phyloP scores from a whole-genome alignment of 2,888 invertebrate genomes.

The Synergus laeviventris region DNA sequence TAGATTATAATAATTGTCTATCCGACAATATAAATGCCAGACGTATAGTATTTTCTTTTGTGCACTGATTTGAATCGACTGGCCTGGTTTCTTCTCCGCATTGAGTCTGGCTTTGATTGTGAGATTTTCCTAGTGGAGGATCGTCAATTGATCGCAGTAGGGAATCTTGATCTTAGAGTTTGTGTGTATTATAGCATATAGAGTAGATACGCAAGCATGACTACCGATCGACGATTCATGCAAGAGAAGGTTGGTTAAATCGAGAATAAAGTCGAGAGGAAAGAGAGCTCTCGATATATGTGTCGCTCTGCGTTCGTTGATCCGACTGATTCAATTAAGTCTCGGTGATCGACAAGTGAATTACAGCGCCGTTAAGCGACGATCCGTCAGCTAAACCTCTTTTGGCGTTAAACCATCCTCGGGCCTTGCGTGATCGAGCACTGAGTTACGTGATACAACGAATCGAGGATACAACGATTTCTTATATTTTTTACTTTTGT shows the following conservation, averaged over 20 bases:
- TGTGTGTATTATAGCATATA: constrained; percentile 12
- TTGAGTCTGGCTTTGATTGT: neutral
- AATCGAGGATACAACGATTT: neutral
- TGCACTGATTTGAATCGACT: constrained; percentile 24
- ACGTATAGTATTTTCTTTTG: constrained; percentile 10
- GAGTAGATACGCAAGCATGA: neutral
- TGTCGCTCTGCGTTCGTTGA: constrained; percentile 59
- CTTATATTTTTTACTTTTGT: neutral
- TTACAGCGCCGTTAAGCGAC: constrained; percentile 40
- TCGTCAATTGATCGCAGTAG: constrained; percentile 1
- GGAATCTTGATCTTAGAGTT: neutral
- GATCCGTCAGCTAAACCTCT: constrained; percentile 30
- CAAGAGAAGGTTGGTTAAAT: constrained; percentile 24
- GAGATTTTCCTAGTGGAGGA: neutral
- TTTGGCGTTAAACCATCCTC: constrained; percentile 24
- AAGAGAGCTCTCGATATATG: constrained; percentile 42
- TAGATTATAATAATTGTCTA: constrained; percentile 6
- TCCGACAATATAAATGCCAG: neutral
- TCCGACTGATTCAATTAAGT: constrained; percentile 62
- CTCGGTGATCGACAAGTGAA: constrained; percentile 52
- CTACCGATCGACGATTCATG: neutral
- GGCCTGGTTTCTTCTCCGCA: constrained; percentile 8
- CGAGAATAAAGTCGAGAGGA: constrained; percentile 24
- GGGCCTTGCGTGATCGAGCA: neutral
- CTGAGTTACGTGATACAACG: neutral